Percentiles rank a stretch among this genome's conserved stretches.
These are phyloP conservation scores for Lanistes nyassanus DNA, from an alignment of 1,140 invertebrate species.

Conservation along the genomic window DNA sequence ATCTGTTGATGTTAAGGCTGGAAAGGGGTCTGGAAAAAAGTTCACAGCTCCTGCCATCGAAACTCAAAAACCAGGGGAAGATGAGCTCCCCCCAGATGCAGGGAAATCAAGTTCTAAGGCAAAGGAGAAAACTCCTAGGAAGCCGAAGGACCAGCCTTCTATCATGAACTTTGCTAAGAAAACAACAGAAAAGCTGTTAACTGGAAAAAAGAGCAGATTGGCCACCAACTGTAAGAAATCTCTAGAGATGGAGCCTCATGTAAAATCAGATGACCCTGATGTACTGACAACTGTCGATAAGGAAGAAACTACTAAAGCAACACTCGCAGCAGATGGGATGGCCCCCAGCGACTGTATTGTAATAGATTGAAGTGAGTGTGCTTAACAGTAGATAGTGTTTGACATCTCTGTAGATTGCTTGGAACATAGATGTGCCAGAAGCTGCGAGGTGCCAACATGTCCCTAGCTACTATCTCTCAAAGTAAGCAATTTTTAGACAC, in stretches of 20 bases:
- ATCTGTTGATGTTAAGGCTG: not conserved
- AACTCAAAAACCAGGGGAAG: not conserved
- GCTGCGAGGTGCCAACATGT: too few species aligned
- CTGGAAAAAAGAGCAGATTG: too few species aligned
- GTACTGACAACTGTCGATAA: not conserved
- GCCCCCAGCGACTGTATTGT: not conserved
- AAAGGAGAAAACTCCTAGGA: constrained; percentile 10
- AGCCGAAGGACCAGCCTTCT: constrained; percentile 22
- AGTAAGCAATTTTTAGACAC: too few species aligned
- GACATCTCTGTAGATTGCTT: too few species aligned
- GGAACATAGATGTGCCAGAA: too few species aligned
- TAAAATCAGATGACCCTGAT: not conserved
- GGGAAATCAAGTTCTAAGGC: not conserved
- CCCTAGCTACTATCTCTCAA: too few species aligned
- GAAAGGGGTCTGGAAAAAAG: not conserved
- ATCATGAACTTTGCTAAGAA: constrained; percentile 33
- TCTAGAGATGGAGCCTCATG: not conserved
- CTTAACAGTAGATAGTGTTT: too few species aligned
- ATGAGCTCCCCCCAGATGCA: not conserved
- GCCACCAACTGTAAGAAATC: too few species aligned
- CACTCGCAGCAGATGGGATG: not conserved
- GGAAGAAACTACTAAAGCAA: not conserved
- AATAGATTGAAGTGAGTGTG: not conserved
- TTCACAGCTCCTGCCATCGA: not conserved
- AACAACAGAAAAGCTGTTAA: not conserved